Evolutionary conservation across 2,113 vertebrate genomes (phyloP), one percentile per base, ranked within the genome.

Genomic region (Dicaeum eximium): DNA sequence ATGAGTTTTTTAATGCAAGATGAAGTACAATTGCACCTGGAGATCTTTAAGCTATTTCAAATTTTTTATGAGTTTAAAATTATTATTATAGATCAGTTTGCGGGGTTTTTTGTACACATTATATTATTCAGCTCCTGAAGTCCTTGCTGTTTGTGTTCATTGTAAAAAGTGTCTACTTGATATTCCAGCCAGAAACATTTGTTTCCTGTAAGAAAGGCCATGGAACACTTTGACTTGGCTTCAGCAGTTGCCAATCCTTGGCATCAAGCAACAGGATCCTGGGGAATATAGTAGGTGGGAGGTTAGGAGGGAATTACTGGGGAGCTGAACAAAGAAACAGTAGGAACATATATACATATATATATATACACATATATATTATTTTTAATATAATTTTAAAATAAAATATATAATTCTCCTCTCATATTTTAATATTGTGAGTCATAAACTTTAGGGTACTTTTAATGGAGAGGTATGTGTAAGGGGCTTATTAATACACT

Each of bases 41-140:
- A 78, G 20, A 24, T 4, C 16, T 78, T 75, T 62, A 70, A 44
- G 33, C 9, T 58, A 50, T 79, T 79, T n/a, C 38, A 50, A 24
- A 45, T 37, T 67, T 80, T 6, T 7, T 37, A 30, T 37, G 30
- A 61, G 10, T 86, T 65, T 77, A 60, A 91, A 83, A n/a, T n/a
- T n/a, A 86, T 70, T 33, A 37, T 18, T 38, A 6, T 25, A 67
- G 40, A 56, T 56, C 5, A 61, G 8, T 48, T 40, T 72, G 35
- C 54, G 17, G 12, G 6, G 0, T 0, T 31, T 56, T 62, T 86
- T 66, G 10, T 28, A 23, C 15, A 37, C 18, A 62, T 35, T 12
- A 8, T 35, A 24, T 48, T 37, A 47, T 78, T 93, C 14, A 42
- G 1, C 16, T 74, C 15, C 37, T 42, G 38, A 23, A 74, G 14